Conservation (phyloP, 2,797 vertebrate species). For the Lacerta viridis region DNA sequence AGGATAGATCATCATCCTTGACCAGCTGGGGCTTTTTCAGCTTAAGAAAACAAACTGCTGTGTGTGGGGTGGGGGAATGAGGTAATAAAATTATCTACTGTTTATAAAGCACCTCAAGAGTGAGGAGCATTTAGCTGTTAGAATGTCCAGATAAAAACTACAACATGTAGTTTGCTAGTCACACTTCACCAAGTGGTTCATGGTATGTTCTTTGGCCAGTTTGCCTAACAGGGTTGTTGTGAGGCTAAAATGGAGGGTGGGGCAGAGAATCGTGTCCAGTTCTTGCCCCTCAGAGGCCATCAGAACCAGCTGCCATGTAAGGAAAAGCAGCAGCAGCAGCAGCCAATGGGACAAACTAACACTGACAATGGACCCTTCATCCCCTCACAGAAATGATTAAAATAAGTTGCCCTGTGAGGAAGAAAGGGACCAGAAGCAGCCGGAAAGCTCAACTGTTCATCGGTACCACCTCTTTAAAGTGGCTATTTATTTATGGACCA, state of each 20-base stretch:
- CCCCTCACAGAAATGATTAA: no score
- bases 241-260: not conserved
- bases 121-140: not conserved
- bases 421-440: no score
- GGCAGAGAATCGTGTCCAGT: not conserved
- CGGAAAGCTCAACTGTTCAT: not conserved
- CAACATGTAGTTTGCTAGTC: not conserved
- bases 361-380: not conserved
- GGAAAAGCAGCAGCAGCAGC: not conserved
- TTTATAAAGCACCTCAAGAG: not conserved
- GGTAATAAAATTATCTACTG: not conserved
- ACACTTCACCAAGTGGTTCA: not conserved
- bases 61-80: not conserved
- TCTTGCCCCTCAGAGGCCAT: no score
- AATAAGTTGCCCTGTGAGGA: not conserved
- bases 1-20: not conserved
- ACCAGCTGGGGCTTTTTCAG: not conserved
- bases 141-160: no score
- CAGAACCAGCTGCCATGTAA: not conserved
- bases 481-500: not conserved
- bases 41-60: not conserved
- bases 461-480: not conserved
- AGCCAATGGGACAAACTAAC: no score
- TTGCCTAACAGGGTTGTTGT: not conserved
- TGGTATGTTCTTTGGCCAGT: not conserved